phyloP scores from a whole-genome alignment of 37 sponge, comb jelly and placozoan species.

The Oopsacas minuta region DNA sequence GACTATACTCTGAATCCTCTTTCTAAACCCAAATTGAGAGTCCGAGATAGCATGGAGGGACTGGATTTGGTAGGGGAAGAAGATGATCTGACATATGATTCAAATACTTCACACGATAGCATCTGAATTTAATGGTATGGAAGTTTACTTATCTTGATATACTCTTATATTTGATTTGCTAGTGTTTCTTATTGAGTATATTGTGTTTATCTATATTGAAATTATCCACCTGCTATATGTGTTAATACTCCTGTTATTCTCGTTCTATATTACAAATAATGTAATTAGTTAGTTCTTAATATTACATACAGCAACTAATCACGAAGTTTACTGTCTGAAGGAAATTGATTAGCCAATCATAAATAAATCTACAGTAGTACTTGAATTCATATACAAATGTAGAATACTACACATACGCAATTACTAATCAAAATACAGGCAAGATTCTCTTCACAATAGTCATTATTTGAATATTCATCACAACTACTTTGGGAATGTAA shows the following conservation, averaged over 20 bases:
- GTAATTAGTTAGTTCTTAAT: too few species aligned
- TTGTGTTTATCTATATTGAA: not conserved
- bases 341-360: too few species aligned
- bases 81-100: not conserved
- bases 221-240: not conserved
- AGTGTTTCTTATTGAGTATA: not conserved
- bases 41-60: constrained; percentile 15
- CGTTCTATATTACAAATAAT: not conserved
- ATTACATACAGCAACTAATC: too few species aligned
- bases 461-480: too few species aligned
- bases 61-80: not conserved
- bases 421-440: too few species aligned
- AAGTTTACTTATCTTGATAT: not conserved
- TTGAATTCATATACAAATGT: too few species aligned
- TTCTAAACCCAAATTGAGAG: not conserved
- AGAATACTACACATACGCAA: too few species aligned
- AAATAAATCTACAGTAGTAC: too few species aligned
- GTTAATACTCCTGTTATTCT: not conserved
- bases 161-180: not conserved
- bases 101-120: not conserved
- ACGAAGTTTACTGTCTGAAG: too few species aligned
- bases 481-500: too few species aligned
- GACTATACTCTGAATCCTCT: not conserved
- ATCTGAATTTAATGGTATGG: not conserved
- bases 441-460: too few species aligned